These are phyloP conservation scores for Neosilurus hyrtlii DNA, from an alignment of 2,797 vertebrate species.

Conservation along the genomic window DNA sequence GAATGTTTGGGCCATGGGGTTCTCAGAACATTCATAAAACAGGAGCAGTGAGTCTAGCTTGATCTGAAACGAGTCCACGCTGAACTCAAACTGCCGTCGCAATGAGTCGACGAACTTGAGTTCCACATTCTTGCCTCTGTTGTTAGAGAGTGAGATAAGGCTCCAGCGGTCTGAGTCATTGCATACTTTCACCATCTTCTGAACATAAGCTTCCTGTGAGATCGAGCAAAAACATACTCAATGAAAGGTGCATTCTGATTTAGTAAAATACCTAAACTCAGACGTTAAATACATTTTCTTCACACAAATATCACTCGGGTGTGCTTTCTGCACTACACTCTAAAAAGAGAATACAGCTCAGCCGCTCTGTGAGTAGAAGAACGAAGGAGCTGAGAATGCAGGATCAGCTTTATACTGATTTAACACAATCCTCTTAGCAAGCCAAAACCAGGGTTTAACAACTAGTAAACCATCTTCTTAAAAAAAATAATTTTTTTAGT, in stretches of 20 bases:
- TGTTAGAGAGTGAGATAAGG: slow-evolving; percentile 98
- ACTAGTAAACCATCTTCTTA: slow-evolving; percentile 54
- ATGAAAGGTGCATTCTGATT: neutral
- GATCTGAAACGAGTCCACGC: slow-evolving; percentile 98
- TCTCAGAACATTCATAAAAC: slow-evolving; percentile 97
- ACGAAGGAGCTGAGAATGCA: slow-evolving; percentile 58
- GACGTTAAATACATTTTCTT: neutral
- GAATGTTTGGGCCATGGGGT: slow-evolving; percentile 95
- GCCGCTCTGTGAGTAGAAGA: slow-evolving; percentile 34
- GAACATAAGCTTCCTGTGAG: slow-evolving; percentile 95
- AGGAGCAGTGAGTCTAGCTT: slow-evolving; percentile 96
- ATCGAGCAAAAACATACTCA: slow-evolving; percentile 59
- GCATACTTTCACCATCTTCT: slow-evolving; percentile 99
- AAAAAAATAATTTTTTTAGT: neutral
- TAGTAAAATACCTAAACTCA: neutral
- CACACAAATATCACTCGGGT: neutral
- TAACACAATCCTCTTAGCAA: slow-evolving; percentile 72
- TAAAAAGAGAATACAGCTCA: neutral
- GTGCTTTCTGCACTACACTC: neutral
- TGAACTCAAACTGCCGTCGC: slow-evolving; percentile 98
- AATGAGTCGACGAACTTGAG: slow-evolving; percentile 98
- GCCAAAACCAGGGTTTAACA: slow-evolving; percentile 63
- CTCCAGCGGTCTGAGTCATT: slow-evolving; percentile 99
- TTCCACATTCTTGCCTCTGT: slow-evolving; percentile 98
- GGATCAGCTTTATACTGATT: slow-evolving; percentile 70